Base-by-base conservation (phyloP, 2,797 vertebrate genomes). In the Diplodus sargus region DNA sequence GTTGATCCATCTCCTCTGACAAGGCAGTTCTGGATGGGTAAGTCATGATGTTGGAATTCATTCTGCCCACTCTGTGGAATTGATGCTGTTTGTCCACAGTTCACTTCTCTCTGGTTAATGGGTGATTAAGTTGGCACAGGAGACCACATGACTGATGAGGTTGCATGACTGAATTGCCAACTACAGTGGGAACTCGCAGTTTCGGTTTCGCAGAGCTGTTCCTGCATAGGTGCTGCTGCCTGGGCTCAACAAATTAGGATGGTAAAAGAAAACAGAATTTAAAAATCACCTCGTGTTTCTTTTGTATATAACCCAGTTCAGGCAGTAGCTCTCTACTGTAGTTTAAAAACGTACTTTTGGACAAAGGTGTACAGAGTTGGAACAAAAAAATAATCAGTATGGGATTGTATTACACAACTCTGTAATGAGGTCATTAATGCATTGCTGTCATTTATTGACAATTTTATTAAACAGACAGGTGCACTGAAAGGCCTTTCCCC, bases 51-150 rank as follows among this genome's bases (percentile, higher is more conserved):
- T 78, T 65, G 84, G 77, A 76, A 74, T 85, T 84, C 76, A 74
- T 82, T 64, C 65, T 70, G 71, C 71, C 86, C 84, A 74, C 81
- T 74, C 76, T 49, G 63, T 82, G 87, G 89, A 90, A 90, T 84
- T 82, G 89, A 92, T 87, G 85, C 82, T 48, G 81, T 89, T 90
- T 85, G 81, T 87, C 81, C 88, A 83, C 89, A 89, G 87, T 87
- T 90, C 73, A 85, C 88, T 84, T 89, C 80, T 89, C 76, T 66
- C 82, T 78, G 74, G 87, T 91, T 93, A 88, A 91, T 87, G 90
- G 88, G 78, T 89, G 87, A 88, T 92, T 90, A 87, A 90, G 87
- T 72, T 84, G 83, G 87, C 79, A 70, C 83, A 45, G 81, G 81
- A 89, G 79, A 82, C 78, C 67, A 8, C 70, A 81, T 92, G 92